Evolutionary conservation across 2,888 invertebrate species (phyloP), one percentile per base, ranked within the genome.

Genomic region (Rugalucina vietnamica): DNA sequence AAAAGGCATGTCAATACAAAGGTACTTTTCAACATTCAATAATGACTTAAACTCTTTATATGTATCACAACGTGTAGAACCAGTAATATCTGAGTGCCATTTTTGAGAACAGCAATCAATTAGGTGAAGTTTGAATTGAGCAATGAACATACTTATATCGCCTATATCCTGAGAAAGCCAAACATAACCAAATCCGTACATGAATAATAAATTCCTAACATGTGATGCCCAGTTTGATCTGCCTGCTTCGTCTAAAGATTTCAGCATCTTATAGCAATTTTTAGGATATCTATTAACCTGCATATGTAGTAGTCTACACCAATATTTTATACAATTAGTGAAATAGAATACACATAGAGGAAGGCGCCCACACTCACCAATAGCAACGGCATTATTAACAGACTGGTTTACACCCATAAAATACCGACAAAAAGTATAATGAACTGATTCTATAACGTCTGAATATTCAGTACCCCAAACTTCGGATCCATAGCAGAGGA

Each of bases 311-410:
- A 75, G 60, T 57, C 43, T 54, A 75, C 75, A 75, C 57, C 34
- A 57, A n/a, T 75, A 75, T 32, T 54, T 75, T 21, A 57, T 43
- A 36, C 54, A 43, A 29, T 75, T 75, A 5, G 36, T 75, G 27
- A 34, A 50, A 75, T 54, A 75, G n/a, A n/a, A 29, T 0, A 60
- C 34, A 14, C 32, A 75, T 39, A 76, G 54, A 2, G 75, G 79
- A 2, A 50, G 24, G 39, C 83, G 32, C 21, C 76, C 76, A 75
- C 82, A 82, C 27, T 78, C 82, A 57, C 75, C 57, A 8, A 80
- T 29, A 12, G 84, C 76, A 37, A 77, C 65, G 37, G 69, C n/a
- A 37, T 65, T 73, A 37, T 75, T 49, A 10, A 78, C 72, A 60
- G 79, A 76, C 49, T 54, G 49, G n/a, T 50, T 74, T 65, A 84